Evolutionary conservation across 2,113 vertebrate genomes (phyloP), one percentile per base, ranked within the genome.

Genomic region (Tragelaphus strepsiceros): DNA sequence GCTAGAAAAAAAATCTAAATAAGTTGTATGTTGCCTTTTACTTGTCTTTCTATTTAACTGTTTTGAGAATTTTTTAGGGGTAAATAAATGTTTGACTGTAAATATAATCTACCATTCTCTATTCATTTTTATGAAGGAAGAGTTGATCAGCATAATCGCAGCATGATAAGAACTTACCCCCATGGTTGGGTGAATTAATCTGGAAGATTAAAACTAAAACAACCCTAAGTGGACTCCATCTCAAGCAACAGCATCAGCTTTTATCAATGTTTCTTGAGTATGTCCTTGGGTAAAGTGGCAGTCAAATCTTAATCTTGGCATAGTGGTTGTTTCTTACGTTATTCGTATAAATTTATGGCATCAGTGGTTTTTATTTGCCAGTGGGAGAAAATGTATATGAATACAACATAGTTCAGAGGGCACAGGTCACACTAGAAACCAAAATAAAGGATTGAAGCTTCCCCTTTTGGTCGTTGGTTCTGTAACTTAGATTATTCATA

Each of bases 401-500:
- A 56, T 4, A 88, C 24, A 92, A 32, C 2, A 51, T 93, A 74
- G 13, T 90, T 86, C 51, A 93, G 80, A 95, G 3, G 5, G 46
- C 12, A 83, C 51, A 58, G 56, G 86, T 64, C 12, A 61, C 24
- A 28, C 14, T 56, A 19, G 49, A 97, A 90, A 95, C 97, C 95
- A 88, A 93, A 82, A 91, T 58, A 51, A 89, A 93, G 28, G 16
- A 46, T 17, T 46, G 5, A 90, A 26, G 54, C 7, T 91, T 88
- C 21, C 28, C 17, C 64, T 95, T 94, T 91, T 14, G n/a, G 39
- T 32, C 53, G 22, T 26, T 89, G 46, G 21, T 85, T 77, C 19
- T 46, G 3, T 88, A 98, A 97, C 74, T 91, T 85, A 95, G 35
- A 92, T 84, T 77, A 96, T 56, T 84, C 84, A 28, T 24, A 56